Conservation (phyloP, 2,888 invertebrate species). For the Temnothorax rugatulus region DNA sequence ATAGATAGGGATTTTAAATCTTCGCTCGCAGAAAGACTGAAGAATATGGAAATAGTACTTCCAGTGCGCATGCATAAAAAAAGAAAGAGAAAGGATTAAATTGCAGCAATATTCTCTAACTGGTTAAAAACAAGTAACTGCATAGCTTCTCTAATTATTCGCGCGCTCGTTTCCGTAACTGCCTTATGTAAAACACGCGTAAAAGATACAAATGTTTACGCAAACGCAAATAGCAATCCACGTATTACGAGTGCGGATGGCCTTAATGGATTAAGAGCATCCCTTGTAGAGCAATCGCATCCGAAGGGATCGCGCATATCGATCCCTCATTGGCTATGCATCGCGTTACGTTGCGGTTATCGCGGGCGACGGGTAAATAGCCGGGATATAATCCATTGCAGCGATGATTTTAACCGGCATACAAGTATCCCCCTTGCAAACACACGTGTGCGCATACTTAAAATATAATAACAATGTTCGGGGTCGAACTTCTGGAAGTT, state of each 20-base stretch:
- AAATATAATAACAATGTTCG: conserved; percentile 29
- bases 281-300: conserved; percentile 25
- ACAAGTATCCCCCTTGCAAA: not conserved
- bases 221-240: not conserved
- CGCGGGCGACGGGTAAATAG: conserved; percentile 46
- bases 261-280: conserved; percentile 26
- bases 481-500: conserved; percentile 27
- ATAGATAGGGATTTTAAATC: not conserved
- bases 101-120: not conserved
- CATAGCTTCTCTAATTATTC: not conserved
- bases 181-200: not conserved
- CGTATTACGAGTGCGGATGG: conserved; percentile 28
- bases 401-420: conserved; percentile 29
- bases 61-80: not conserved
- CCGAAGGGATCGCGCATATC: conserved; percentile 41
- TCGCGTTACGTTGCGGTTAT: conserved; percentile 42
- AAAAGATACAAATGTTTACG: not conserved
- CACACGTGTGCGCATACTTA: not conserved
- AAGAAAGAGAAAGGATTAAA: not conserved
- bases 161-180: not conserved
- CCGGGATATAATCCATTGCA: conserved; percentile 23
- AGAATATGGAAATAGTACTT: not conserved
- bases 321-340: conserved; percentile 50
- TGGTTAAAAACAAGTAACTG: not conserved
- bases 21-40: not conserved